Evolutionary conservation across 2,888 invertebrate genomes (phyloP), one percentile per base, ranked within the genome.

Genomic region (Eucera pruinosa): DNA sequence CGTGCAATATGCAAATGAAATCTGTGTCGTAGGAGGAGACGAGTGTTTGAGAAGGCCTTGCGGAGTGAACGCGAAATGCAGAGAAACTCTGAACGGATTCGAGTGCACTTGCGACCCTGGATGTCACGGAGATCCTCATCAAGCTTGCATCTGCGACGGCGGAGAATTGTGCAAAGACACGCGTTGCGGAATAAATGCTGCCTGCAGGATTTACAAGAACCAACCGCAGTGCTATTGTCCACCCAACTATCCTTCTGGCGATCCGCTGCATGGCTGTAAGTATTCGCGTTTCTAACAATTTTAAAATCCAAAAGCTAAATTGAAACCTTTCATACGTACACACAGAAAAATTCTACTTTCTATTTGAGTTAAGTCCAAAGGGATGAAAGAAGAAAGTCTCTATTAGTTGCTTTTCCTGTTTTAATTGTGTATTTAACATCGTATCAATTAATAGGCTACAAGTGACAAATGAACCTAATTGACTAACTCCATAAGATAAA

Each of bases 241-340:
- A 60, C 94, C 95, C 41, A 95, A 95, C 89, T 96, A 94, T 93
- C 97, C 97, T 57, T 94, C 95, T 77, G 98, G 97, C 68, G 96
- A 98, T 94, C 97, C 97, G 25, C 95, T 96, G 89, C 95, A 96
- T 87, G 96, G 96, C 94, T 97, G 97, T 97, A 93, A 95, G 96
- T 95, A 41, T 13, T n/a, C 18, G 36, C 18, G 20, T 9, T 36
- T 30, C 30, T 36, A 36, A 36, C 33, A 33, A 33, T 7, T 7
- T 33, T 5, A 3, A 33, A 5, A 33, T 33, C 33, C 3, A 5
- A 33, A 33, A 5, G 7, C 33, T 33, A 7, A 33, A 5, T 33
- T n/a, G n/a, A n/a, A n/a, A n/a, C n/a, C n/a, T n/a, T n/a, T n/a
- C n/a, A n/a, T n/a, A n/a, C n/a, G n/a, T n/a, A n/a, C n/a, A n/a